Base-by-base conservation (phyloP, 2,797 vertebrate genomes). In the Pachyuromys duprasi region DNA sequence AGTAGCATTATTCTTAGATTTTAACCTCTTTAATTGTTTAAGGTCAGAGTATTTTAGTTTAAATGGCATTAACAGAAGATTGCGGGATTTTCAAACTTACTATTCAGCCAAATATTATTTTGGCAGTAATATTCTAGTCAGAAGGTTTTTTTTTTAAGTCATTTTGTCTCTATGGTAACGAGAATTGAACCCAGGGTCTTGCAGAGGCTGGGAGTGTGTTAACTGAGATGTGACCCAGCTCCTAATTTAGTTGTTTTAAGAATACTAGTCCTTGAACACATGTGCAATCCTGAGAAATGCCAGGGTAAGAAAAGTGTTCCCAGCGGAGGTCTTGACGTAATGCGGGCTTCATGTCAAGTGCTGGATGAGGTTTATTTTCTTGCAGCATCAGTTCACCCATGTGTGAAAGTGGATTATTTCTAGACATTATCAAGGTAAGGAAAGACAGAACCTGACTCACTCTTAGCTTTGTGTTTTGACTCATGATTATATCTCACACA, bases 401-500 rank as follows among this genome's bases (percentile, higher is more conserved):
- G 36, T 75, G 67, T 79, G 80, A 96, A 90, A 81, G 62, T 39
- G 28, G 65, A 87, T 95, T 93, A 60, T 82, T 94, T 91, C 14
- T 69, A 15, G 24, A 45, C 75, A 20, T 72, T 63, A 93, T 39
- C 20, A 39, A 86, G 3, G 39, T 57, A 79, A 39, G 65, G 26
- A 89, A 67, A 76, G 33, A 28, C 60, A 84, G 42, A 63, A 22
- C 9, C 2, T 67, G 28, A 5, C 24, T 60, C 15, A 7, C 72
- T 93, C 60, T 88, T 11, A 22, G 42, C 84, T 20, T 31, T 63
- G 36, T 17, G 12, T 82, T 72, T 94, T 75, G 31, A 5, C 72
- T 97, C 62, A 18, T 86, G 45, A 26, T 75, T 69, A 33, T 70
- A 79, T 84, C n/a, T 87, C 75, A 76, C 4, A 42, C 6, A 75